These are phyloP conservation scores for Mactra quadrangularis DNA, from an alignment of 1,140 invertebrate species.

Conservation along the genomic window DNA sequence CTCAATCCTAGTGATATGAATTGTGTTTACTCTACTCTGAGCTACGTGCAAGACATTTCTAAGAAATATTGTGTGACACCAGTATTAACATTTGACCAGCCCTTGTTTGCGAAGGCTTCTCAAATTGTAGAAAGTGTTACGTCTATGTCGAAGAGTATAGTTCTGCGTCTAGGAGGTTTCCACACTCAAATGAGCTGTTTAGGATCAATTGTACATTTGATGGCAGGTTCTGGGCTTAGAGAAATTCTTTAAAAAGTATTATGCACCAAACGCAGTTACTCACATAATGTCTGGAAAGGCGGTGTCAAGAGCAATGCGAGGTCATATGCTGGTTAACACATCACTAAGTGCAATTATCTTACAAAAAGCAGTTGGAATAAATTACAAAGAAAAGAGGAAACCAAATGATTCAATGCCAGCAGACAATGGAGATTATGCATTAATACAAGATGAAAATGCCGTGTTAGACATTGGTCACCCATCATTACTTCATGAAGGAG, in stretches of 20 bases:
- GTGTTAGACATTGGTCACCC: no score
- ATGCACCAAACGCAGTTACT: slow-evolving; percentile 68
- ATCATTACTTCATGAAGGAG: no score
- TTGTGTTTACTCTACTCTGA: slow-evolving; percentile 73
- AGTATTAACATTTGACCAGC: no score
- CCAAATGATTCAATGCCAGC: slow-evolving; percentile 57
- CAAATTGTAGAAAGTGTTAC: no score
- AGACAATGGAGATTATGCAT: slow-evolving; percentile 18
- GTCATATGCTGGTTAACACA: background rate
- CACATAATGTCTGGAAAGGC: slow-evolving; percentile 75
- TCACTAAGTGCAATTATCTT: background rate
- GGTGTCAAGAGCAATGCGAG: slow-evolving; percentile 36
- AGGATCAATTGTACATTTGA: slow-evolving; percentile 66
- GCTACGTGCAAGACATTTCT: slow-evolving; percentile 63
- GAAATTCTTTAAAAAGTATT: slow-evolving; percentile 64
- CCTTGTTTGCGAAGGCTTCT: no score
- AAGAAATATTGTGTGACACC: background rate
- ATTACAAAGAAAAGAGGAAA: background rate
- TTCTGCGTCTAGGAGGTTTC: slow-evolving; percentile 51
- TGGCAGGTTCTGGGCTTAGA: slow-evolving; percentile 65
- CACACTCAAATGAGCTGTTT: slow-evolving; percentile 68
- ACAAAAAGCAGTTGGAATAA: background rate
- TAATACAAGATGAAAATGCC: background rate
- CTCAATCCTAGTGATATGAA: slow-evolving; percentile 71
- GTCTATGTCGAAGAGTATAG: no score